Percentiles rank a stretch among this genome's conserved stretches.
Evolutionary conservation across 2,113 vertebrate species (phyloP).

Genomic region (Dipodomys spectabilis): DNA sequence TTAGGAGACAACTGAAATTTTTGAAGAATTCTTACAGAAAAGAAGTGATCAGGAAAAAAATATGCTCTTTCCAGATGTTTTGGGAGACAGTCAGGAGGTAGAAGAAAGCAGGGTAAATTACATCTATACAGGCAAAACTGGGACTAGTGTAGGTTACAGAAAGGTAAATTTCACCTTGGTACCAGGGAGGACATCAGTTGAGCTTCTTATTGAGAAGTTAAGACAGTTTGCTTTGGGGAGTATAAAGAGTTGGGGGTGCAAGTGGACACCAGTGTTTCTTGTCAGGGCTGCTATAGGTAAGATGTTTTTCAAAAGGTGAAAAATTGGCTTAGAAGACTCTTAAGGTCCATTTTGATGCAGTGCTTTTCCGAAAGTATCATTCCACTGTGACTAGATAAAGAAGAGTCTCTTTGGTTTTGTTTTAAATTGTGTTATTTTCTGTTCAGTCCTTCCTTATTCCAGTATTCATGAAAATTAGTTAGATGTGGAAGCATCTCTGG

Average conservation of each 20-base stretch:
- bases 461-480: constrained; percentile 5
- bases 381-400: neutral
- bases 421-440: constrained; percentile 26
- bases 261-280: neutral
- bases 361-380: constrained; percentile 46
- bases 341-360: neutral
- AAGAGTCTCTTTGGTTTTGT: constrained; percentile 4
- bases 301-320: neutral
- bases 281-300: neutral
- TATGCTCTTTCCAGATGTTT: neutral
- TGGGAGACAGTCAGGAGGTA: neutral
- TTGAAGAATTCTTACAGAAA: neutral
- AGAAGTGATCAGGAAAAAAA: neutral
- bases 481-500: neutral
- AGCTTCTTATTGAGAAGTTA: neutral
- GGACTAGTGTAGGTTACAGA: neutral
- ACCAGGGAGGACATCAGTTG: neutral
- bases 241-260: neutral
- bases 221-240: neutral
- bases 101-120: neutral
- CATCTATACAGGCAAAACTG: neutral
- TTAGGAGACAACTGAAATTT: neutral
- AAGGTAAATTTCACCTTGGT: neutral
- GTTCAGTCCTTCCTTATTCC: neutral
- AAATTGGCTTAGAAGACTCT: neutral